Evolutionary conservation across 2,113 vertebrate species (phyloP).

Genomic region (Trachemys scripta): DNA sequence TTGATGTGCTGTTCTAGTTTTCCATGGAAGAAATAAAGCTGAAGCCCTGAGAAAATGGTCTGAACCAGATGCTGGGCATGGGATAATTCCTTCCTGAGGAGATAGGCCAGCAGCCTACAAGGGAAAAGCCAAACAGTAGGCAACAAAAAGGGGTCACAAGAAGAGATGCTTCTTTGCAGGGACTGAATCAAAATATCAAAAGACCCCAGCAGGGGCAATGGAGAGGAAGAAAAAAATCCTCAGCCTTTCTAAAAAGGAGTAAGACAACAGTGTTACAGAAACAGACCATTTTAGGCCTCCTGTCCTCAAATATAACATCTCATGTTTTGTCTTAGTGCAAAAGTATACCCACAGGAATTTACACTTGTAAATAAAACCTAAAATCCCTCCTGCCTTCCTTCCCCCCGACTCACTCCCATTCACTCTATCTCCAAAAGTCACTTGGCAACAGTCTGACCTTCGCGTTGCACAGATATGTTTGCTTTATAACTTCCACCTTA

Average conservation of each 20-base stretch:
- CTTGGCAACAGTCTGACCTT: background rate
- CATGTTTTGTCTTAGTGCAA: background rate
- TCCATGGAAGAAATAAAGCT: background rate
- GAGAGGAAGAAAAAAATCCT: background rate
- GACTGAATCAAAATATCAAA: background rate
- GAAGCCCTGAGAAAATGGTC: background rate
- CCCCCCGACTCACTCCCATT: too few relatives aligned
- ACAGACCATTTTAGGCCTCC: background rate
- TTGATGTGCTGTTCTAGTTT: background rate
- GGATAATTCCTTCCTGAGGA: background rate
- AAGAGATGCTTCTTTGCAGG: background rate
- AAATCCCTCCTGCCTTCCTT: background rate
- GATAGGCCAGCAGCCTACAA: background rate
- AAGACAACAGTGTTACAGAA: background rate
- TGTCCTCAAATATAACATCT: slow-evolving; percentile 1
- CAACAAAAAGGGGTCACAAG: background rate
- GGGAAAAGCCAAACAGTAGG: slow-evolving; percentile 6
- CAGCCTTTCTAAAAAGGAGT: background rate
- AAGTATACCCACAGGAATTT: background rate
- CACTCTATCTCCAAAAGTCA: background rate
- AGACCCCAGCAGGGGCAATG: background rate
- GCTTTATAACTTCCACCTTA: background rate
- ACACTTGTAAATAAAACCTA: background rate
- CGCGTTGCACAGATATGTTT: background rate
- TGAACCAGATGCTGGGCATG: background rate